These are phyloP conservation scores for Hapalemur alaotrensis DNA, from an alignment of 2,797 vertebrate genomes.

Conservation along the genomic window DNA sequence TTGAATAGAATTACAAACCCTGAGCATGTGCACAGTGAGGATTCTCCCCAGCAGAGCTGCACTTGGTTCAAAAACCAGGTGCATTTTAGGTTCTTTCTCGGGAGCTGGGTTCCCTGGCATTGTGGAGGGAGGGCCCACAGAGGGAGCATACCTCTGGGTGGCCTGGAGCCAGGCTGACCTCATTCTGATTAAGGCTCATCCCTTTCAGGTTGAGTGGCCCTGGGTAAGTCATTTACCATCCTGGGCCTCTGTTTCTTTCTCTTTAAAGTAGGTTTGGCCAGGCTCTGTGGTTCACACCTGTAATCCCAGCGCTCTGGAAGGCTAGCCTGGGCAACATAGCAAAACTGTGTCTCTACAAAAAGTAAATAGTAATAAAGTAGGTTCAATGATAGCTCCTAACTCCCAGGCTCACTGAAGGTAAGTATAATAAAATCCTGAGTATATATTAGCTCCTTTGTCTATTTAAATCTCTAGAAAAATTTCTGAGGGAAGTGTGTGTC, in stretches of 20 bases:
- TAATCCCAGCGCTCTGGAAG: neutral
- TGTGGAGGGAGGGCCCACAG: neutral
- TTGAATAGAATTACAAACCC: constrained; percentile 84
- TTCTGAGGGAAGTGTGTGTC: neutral
- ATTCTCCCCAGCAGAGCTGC: constrained; percentile 63
- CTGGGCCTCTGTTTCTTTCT: neutral
- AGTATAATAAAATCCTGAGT: neutral
- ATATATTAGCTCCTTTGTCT: neutral
- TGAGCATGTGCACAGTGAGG: constrained; percentile 31
- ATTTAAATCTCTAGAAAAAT: neutral
- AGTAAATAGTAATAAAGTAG: neutral
- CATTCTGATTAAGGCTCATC: neutral
- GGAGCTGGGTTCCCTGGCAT: neutral
- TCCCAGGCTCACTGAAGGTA: neutral
- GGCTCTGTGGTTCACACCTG: neutral
- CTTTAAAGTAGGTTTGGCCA: neutral
- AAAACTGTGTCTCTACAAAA: neutral
- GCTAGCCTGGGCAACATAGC: neutral
- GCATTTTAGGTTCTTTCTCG: neutral
- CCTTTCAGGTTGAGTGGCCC: neutral
- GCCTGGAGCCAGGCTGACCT: neutral
- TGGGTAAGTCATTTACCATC: neutral
- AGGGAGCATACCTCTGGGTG: rapidly evolving
- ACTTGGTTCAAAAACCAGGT: neutral
- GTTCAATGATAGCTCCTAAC: neutral